Conservation (phyloP, 2,113 vertebrate species). For the Anas platyrhynchos region DNA sequence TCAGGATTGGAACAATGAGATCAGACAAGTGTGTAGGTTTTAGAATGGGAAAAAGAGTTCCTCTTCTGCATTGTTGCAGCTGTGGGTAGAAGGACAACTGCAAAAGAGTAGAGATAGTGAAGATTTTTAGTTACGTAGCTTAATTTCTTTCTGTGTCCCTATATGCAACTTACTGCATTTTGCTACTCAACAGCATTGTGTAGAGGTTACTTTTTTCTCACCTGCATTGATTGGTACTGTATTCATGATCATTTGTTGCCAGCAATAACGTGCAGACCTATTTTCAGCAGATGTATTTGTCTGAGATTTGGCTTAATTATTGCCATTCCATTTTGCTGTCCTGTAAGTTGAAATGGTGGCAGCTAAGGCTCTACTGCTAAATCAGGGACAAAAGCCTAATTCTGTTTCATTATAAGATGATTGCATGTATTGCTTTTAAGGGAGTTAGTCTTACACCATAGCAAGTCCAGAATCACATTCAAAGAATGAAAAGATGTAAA, state of each 20-base stretch:
- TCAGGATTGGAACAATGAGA: constrained; percentile 6
- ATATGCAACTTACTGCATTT: not conserved
- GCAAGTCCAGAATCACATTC: not conserved
- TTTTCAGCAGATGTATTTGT: not conserved
- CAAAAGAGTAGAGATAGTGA: not conserved
- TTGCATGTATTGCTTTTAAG: not conserved
- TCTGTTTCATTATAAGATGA: not conserved
- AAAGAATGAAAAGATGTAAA: constrained; percentile 2
- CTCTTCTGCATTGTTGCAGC: constrained; percentile 4
- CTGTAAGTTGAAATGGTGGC: not conserved
- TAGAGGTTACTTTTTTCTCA: not conserved
- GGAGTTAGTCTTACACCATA: not conserved
- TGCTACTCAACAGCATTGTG: not conserved
- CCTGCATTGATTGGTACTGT: not conserved
- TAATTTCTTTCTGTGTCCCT: not conserved
- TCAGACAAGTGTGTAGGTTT: not conserved
- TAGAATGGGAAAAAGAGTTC: not conserved
- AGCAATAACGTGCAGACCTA: not conserved
- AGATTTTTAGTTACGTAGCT: not conserved
- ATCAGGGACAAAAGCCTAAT: not conserved
- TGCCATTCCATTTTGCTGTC: not conserved
- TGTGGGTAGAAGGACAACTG: not conserved
- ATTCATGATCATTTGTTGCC: not conserved
- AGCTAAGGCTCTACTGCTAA: not conserved
- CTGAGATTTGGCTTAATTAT: not conserved